These are phyloP conservation scores for Triplophysa yarkandensis DNA, from an alignment of 2,797 vertebrate genomes.

Conservation along the genomic window DNA sequence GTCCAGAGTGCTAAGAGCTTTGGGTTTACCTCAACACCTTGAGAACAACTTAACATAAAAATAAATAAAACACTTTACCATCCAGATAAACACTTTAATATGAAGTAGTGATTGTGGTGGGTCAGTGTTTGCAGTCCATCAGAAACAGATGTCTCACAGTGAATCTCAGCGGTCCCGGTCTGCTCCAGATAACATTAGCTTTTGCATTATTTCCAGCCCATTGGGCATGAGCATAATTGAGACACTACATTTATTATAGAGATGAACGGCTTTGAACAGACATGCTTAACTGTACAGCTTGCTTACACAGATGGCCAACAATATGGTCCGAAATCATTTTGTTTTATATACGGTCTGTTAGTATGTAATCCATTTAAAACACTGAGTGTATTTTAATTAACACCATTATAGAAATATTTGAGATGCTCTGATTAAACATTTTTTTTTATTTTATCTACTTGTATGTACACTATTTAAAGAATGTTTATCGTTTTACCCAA, in stretches of 20 bases:
- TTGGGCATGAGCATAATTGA: slow-evolving; percentile 9
- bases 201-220: slow-evolving; percentile 29
- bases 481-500: too few species aligned
- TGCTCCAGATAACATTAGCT: slow-evolving; percentile 51
- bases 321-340: slow-evolving; percentile 35
- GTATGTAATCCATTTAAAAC: neutral
- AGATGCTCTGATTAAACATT: too few species aligned
- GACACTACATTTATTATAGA: slow-evolving; percentile 4
- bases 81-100: neutral
- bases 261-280: neutral
- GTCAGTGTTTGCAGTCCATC: slow-evolving; percentile 40
- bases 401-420: too few species aligned
- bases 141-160: slow-evolving; percentile 69
- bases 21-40: slow-evolving; percentile 10
- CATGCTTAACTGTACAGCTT: slow-evolving; percentile 33
- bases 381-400: too few species aligned
- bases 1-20: slow-evolving; percentile 29
- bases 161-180: slow-evolving; percentile 51
- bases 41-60: neutral
- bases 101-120: neutral
- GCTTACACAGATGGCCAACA: slow-evolving; percentile 45
- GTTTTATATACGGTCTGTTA: neutral
- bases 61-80: neutral
- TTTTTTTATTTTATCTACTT: too few species aligned
- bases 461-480: too few species aligned